These are phyloP conservation scores for Rotaria socialis DNA, from an alignment of 2,888 invertebrate genomes.

Conservation along the genomic window DNA sequence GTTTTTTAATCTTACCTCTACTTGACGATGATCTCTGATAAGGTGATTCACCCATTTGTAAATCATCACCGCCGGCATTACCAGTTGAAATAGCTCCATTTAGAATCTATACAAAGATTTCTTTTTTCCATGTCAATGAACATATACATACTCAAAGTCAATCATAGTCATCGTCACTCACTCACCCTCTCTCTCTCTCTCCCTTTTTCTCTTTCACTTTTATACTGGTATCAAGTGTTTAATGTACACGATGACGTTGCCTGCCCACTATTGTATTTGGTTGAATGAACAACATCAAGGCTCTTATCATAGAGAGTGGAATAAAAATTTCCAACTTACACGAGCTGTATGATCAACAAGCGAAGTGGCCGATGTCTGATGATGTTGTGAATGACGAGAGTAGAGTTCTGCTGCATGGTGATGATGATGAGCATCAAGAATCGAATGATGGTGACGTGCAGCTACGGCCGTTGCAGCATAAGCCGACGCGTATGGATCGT, in stretches of 20 bases:
- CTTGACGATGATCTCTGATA: not conserved
- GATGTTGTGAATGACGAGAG: slow-evolving; percentile 21
- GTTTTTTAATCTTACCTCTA: not conserved
- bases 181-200: not conserved
- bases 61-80: slow-evolving; percentile 23
- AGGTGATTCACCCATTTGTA: slow-evolving; percentile 4
- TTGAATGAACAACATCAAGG: slow-evolving; percentile 29
- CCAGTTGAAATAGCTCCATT: slow-evolving; percentile 3
- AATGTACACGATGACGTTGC: slow-evolving; percentile 12
- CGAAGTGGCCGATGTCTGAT: slow-evolving; percentile 26
- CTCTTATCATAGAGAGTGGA: slow-evolving; percentile 7
- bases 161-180: not conserved
- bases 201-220: not conserved
- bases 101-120: not conserved
- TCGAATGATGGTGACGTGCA: slow-evolving; percentile 28
- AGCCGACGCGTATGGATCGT: slow-evolving; percentile 2
- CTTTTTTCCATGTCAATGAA: not conserved
- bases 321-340: slow-evolving; percentile 1
- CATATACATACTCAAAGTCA: slow-evolving; percentile 15
- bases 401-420: slow-evolving; percentile 1
- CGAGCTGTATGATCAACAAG: slow-evolving; percentile 28
- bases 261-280: slow-evolving; percentile 29
- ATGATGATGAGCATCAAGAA: slow-evolving; percentile 30
- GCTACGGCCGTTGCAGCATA: not conserved
- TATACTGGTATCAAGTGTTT: slow-evolving; percentile 16